Conservation (phyloP, 2,797 vertebrate genomes). For the Ctenochaetus hawaiiensis region DNA sequence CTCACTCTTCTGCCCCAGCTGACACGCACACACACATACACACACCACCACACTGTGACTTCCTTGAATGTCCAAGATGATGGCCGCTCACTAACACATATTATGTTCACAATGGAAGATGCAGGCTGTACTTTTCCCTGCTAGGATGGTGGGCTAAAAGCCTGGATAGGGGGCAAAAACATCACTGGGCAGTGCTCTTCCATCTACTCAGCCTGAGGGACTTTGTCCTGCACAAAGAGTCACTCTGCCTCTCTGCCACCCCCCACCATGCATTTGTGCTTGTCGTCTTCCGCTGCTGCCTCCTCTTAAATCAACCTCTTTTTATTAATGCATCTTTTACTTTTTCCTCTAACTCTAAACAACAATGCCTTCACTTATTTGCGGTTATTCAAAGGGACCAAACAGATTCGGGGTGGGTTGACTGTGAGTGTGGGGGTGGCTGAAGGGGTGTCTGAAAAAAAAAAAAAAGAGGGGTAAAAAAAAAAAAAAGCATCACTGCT, state of each 20-base stretch:
- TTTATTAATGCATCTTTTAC: constrained; percentile 74
- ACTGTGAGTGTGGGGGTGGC: constrained; percentile 42
- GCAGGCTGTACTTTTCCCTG: constrained; percentile 84
- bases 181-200: constrained; percentile 76
- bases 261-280: constrained; percentile 72
- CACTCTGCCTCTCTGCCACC: constrained; percentile 68
- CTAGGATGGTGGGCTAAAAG: constrained; percentile 79
- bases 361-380: constrained; percentile 78
- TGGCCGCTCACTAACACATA: constrained; percentile 78
- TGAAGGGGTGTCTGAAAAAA: constrained; percentile 65
- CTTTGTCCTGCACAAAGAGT: constrained; percentile 82
- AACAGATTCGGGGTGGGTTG: constrained; percentile 56
- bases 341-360: constrained; percentile 52
- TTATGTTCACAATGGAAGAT: constrained; percentile 79
- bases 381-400: constrained; percentile 70
- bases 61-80: constrained; percentile 79
- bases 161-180: constrained; percentile 75
- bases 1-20: constrained; percentile 78
- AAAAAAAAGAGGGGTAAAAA: constrained; percentile 41
- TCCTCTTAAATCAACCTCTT: constrained; percentile 76
- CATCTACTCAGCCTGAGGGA: constrained; percentile 84
- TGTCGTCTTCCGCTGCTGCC: constrained; percentile 59
- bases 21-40: constrained; percentile 52
- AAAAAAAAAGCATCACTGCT: constrained; percentile 72
- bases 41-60: constrained; percentile 57